Evolutionary conservation across 1,140 invertebrate genomes (phyloP).

Genomic region (Littorina saxatilis): DNA sequence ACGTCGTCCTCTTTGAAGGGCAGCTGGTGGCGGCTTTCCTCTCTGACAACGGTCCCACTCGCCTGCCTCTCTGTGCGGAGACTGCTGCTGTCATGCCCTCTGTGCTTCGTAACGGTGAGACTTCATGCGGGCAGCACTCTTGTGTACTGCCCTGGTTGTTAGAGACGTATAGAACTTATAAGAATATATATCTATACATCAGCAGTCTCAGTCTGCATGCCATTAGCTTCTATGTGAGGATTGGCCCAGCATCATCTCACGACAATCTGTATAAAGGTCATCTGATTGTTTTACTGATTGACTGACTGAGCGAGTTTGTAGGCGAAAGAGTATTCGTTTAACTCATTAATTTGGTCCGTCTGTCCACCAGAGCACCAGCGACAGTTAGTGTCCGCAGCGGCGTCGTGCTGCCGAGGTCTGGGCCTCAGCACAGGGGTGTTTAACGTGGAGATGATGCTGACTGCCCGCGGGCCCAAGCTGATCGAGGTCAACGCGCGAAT

Average conservation of each 20-base stretch:
- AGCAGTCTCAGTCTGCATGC: no score
- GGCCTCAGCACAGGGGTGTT: constrained; percentile 58
- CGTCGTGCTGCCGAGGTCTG: constrained; percentile 58
- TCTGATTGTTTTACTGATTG: no score
- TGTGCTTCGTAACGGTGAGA: constrained; percentile 16
- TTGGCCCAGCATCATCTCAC: no score
- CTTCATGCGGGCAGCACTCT: no score
- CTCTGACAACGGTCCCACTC: constrained; percentile 61
- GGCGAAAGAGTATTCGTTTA: no score
- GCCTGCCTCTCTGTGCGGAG: constrained; percentile 13
- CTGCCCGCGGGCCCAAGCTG: constrained; percentile 55
- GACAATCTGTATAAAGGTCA: no score
- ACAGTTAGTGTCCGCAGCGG: constrained; percentile 54
- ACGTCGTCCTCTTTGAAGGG: constrained; percentile 54
- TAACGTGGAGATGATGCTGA: constrained; percentile 64
- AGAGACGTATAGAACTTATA: no score
- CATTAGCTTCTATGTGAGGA: no score
- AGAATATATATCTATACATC: no score
- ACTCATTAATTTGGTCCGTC: no score
- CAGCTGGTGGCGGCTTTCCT: constrained; percentile 58
- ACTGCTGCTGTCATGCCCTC: constrained; percentile 27
- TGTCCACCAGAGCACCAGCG: constrained; percentile 43
- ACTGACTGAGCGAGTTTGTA: no score
- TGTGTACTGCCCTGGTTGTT: background rate
- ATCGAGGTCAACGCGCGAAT: constrained; percentile 63